Evolutionary conservation across 2,888 invertebrate species (phyloP), one percentile per base, ranked within the genome.

Genomic region (Carcina quercana): DNA sequence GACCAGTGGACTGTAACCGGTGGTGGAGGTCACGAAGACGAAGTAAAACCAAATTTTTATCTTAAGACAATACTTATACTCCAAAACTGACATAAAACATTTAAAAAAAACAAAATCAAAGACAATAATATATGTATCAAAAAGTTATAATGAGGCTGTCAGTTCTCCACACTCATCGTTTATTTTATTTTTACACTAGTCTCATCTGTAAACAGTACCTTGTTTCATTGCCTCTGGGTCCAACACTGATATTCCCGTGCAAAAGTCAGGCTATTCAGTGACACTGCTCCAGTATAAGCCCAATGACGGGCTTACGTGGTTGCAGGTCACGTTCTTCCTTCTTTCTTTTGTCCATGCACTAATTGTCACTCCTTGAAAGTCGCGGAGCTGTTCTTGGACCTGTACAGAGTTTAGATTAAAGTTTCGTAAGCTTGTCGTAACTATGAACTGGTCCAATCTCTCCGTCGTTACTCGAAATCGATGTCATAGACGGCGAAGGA

Each of bases 191-290:
- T 26, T 24, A 32, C 13, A 12, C 27, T 27, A 3, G 21, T 11
- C 17, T 32, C 32, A 21, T 31, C 31, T 12, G 17, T 11, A 15
- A 29, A 29, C 12, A 29, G 14, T n/a, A 29, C 15, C n/a, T 15
- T 7, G 13, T 7, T 15, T 20, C 28, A 28, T 13, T 20, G 26
- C 10, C 15, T 10, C n/a, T 28, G 12, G 13, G 30, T 37, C 33
- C 34, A 38, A 6, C 32, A n/a, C 5, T 24, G 15, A 22, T 35
- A 27, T 7, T 30, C n/a, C 5, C 15, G 28, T 6, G 28, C 28
- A 28, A 8, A 35, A 33, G 38, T 11, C 33, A 17, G 11, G 30
- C 25, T 25, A 20, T 31, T 21, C 29, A 26, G 28, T 28, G 29
- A 17, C 26, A 29, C 29, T 15, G 20, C 20, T 29, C 29, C 21